Conservation (phyloP, 2,113 vertebrate species). For the Hiodon alosoides region DNA sequence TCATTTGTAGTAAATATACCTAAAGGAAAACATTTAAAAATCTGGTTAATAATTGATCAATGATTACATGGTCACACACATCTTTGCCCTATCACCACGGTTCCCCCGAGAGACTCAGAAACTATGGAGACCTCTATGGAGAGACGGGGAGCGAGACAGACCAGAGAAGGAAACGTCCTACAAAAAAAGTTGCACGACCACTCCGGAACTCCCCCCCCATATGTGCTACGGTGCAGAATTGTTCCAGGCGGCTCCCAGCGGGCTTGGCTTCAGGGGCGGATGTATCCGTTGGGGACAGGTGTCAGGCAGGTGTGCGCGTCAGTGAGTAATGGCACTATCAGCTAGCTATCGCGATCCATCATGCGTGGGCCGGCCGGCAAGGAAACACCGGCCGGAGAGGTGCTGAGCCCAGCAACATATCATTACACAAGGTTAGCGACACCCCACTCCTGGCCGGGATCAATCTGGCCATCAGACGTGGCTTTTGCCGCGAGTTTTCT, state of each 20-base stretch:
- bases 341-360: conserved; percentile 91
- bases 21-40: no score
- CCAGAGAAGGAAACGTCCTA: conserved; percentile 47
- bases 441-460: conserved; percentile 77
- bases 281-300: conserved; percentile 72
- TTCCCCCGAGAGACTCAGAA: neutral
- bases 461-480: conserved; percentile 72
- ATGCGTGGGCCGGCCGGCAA: conserved; percentile 75
- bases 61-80: no score
- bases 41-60: no score
- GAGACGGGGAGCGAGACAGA: conserved; percentile 9
- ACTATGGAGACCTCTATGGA: neutral
- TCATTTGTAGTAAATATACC: no score
- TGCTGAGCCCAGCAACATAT: conserved; percentile 81
- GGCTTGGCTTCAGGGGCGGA: conserved; percentile 65
- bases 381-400: conserved; percentile 73
- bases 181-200: conserved; percentile 49
- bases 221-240: conserved; percentile 61
- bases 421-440: conserved; percentile 88
- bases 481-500: neutral
- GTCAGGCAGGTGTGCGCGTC: conserved; percentile 80
- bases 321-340: conserved; percentile 98
- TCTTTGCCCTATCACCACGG: no score
- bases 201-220: conserved; percentile 52
- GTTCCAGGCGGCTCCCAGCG: conserved; percentile 58